phyloP scores from a whole-genome alignment of 2,113 vertebrate species.

The Grammomys dolichurus region DNA sequence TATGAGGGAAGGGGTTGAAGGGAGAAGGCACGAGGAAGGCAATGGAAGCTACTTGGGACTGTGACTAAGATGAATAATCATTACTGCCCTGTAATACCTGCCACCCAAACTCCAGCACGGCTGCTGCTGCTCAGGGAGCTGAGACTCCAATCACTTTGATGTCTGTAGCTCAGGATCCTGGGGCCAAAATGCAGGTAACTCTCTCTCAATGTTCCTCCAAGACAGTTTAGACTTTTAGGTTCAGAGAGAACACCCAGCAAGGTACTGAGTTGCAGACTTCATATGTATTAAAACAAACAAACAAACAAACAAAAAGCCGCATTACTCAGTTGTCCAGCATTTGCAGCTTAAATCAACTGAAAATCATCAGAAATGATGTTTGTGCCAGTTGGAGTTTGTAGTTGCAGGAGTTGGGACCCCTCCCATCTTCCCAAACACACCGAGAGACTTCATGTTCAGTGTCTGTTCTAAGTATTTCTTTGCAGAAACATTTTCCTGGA shows the following conservation, averaged over 20 bases:
- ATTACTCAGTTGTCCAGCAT: background rate
- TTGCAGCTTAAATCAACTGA: constrained; percentile 10
- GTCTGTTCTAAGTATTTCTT: constrained; percentile 20
- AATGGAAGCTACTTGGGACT: constrained; percentile 54
- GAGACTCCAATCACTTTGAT: background rate
- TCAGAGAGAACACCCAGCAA: background rate
- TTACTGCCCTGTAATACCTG: constrained; percentile 36
- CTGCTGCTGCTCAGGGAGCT: background rate
- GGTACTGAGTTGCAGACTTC: background rate
- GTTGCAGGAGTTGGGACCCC: background rate
- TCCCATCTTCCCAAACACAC: background rate
- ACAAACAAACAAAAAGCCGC: background rate
- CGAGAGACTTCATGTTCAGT: background rate
- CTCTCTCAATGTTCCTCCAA: background rate
- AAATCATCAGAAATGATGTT: constrained; percentile 13
- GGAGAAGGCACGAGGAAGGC: constrained; percentile 21
- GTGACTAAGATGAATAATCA: constrained; percentile 71
- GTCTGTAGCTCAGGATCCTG: background rate
- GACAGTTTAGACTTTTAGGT: background rate
- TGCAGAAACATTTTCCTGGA: background rate
- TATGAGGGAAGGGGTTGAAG: constrained; percentile 24
- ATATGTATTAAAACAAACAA: too few relatives aligned
- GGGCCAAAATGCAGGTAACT: background rate
- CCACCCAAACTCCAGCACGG: background rate
- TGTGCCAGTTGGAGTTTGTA: background rate